These are phyloP conservation scores for Holocentrus rufus DNA, from an alignment of 2,797 vertebrate species.

Conservation along the genomic window DNA sequence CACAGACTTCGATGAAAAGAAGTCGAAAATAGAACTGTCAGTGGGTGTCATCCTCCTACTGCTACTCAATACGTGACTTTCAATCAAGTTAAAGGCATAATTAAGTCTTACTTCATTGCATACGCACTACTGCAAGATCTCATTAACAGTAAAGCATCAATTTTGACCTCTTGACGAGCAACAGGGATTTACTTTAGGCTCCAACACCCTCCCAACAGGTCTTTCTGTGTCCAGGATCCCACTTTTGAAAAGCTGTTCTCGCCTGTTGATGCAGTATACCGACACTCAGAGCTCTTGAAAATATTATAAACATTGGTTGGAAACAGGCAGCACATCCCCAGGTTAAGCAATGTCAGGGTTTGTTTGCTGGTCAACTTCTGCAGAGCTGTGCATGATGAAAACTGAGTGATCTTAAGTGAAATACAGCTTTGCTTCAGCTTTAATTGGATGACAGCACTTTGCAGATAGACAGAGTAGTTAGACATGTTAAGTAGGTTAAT, in stretches of 20 bases:
- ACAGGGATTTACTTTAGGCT: not conserved
- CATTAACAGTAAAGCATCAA: not conserved
- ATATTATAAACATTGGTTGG: not conserved
- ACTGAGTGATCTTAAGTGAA: not conserved
- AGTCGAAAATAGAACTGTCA: constrained; percentile 14
- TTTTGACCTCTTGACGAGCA: not conserved
- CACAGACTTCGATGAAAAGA: not conserved
- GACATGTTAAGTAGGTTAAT: too few relatives aligned
- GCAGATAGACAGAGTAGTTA: not conserved
- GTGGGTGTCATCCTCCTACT: not conserved
- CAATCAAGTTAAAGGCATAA: not conserved
- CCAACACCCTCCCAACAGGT: too few relatives aligned
- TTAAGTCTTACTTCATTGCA: not conserved
- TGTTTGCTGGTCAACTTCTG: not conserved
- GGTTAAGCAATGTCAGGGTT: not conserved
- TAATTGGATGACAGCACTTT: not conserved
- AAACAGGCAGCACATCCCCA: not conserved
- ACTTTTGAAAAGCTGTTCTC: not conserved
- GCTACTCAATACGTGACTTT: not conserved
- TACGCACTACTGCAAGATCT: too few relatives aligned
- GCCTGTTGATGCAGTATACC: not conserved
- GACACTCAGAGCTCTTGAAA: not conserved
- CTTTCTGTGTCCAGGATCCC: not conserved
- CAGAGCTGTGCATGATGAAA: not conserved
- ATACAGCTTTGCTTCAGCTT: not conserved